A percentile compares a stretch with the other conserved stretches of the same genome.
phyloP scores from a whole-genome alignment of 2,113 vertebrate species.

The Cebus imitator region DNA sequence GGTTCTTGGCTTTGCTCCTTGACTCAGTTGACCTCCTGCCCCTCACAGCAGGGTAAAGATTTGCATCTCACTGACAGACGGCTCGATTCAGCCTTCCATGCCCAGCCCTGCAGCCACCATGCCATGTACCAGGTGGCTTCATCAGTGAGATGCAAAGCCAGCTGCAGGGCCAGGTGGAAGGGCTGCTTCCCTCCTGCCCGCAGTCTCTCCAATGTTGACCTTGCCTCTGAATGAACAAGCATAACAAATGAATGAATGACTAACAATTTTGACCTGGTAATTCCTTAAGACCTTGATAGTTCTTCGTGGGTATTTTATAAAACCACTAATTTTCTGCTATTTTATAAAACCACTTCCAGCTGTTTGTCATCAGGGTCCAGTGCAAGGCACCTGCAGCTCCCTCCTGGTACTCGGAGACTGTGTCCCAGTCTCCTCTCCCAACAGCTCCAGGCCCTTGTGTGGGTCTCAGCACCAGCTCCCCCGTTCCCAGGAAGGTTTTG shows the following conservation, averaged over 20 bases:
- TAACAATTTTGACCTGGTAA: neutral
- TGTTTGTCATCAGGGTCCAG: accelerated
- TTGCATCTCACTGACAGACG: neutral
- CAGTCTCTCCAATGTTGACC: accelerated
- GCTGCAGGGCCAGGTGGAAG: neutral
- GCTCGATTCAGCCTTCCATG: accelerated
- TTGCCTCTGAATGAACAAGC: neutral
- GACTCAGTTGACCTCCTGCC: neutral
- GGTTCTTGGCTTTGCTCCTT: neutral
- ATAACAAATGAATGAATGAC: neutral
- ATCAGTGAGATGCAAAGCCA: accelerated
- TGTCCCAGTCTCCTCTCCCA: neutral
- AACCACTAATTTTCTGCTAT: no score
- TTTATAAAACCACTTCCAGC: accelerated
- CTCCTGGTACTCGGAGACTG: neutral
- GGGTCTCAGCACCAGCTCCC: accelerated
- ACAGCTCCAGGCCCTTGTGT: accelerated
- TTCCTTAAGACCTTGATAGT: neutral
- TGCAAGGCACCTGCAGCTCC: neutral
- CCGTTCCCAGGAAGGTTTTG: neutral
- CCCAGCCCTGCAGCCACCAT: accelerated
- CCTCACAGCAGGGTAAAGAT: accelerated
- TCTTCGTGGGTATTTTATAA: accelerated
- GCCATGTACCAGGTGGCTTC: accelerated
- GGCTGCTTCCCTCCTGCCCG: accelerated